These are phyloP conservation scores for Paramacrobiotus metropolitanus DNA, from an alignment of 1,140 invertebrate species.

Conservation along the genomic window DNA sequence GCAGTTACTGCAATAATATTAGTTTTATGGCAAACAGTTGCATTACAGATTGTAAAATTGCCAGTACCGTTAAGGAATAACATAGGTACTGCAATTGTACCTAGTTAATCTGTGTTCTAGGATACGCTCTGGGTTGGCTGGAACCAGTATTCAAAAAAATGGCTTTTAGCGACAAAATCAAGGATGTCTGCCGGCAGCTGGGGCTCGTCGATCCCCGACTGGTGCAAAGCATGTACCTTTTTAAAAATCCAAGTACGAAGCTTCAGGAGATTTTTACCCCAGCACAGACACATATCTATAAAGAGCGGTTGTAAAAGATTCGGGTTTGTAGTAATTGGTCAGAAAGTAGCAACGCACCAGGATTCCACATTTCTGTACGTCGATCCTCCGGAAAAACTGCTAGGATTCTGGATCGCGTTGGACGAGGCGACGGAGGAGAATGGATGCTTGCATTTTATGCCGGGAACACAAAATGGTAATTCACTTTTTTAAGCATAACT, in stretches of 20 bases:
- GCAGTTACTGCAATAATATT: no score
- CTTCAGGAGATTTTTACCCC: no score
- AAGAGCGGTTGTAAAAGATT: no score
- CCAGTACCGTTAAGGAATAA: no score
- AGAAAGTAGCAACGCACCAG: constrained; percentile 50
- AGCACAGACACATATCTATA: no score
- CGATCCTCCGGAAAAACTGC: constrained; percentile 34
- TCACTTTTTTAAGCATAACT: no score
- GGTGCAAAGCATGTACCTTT: constrained; percentile 92
- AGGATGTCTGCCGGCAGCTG: constrained; percentile 40
- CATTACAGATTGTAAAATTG: no score
- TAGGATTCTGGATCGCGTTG: constrained; percentile 82
- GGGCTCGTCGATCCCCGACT: constrained; percentile 52
- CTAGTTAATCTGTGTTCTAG: no score
- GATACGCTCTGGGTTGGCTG: constrained; percentile 48
- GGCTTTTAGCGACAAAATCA: constrained; percentile 58
- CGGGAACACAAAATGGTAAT: constrained; percentile 62
- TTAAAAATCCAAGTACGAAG: constrained; percentile 36
- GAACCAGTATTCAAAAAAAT: constrained; percentile 54
- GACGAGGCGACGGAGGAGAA: constrained; percentile 76
- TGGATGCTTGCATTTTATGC: constrained; percentile 74
- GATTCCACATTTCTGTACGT: constrained; percentile 65
- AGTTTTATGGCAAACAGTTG: no score
- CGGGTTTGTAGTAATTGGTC: background rate
- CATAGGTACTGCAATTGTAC: no score